Evolutionary conservation across 2,113 vertebrate species (phyloP).

Genomic region (Malurus melanocephalus): DNA sequence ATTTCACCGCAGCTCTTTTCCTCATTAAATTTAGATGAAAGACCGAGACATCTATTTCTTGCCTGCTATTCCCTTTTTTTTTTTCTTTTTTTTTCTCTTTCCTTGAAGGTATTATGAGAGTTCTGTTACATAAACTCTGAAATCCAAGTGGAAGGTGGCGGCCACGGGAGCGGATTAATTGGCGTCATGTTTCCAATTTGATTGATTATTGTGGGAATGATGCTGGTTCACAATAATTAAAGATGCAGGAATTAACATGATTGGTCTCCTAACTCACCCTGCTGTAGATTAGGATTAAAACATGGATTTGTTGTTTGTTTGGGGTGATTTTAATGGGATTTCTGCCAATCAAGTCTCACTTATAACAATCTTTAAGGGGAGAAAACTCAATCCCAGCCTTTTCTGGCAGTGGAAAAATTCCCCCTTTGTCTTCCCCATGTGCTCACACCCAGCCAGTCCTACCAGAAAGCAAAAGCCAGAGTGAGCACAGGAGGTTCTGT

Average conservation of each 20-base stretch:
- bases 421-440: not conserved
- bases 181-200: not conserved
- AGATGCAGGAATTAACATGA: not conserved
- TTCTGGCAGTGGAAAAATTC: not conserved
- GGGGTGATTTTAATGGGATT: not conserved
- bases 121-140: not conserved
- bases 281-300: not conserved
- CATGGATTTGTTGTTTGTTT: not conserved
- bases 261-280: not conserved
- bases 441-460: not conserved
- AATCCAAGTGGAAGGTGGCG: not conserved
- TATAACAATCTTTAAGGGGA: not conserved
- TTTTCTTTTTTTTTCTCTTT: not conserved
- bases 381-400: not conserved
- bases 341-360: not conserved
- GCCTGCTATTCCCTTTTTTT: not conserved
- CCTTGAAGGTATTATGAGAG: not conserved
- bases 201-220: not conserved
- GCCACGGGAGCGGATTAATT: not conserved
- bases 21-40: conserved; percentile 46
- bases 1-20: conserved; percentile 35
- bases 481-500: fast-evolving
- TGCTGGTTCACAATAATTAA: not conserved
- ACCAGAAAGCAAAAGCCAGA: not conserved
- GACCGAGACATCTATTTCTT: not conserved